Percentiles rank a stretch among this genome's conserved stretches.
These are phyloP conservation scores for Falco cherrug DNA, from an alignment of 2,797 vertebrate species.

Conservation along the genomic window DNA sequence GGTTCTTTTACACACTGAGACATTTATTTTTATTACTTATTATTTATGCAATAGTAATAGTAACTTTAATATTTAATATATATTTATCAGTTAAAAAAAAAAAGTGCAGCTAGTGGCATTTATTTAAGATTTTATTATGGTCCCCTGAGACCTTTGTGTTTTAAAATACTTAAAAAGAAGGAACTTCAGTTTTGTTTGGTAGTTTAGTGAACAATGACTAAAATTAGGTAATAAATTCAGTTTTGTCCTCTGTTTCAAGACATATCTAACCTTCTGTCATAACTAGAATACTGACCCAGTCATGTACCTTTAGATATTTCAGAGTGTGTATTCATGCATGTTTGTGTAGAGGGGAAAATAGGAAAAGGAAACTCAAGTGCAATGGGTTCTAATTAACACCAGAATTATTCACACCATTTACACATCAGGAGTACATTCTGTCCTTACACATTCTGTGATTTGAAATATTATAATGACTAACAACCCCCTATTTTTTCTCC, in stretches of 20 bases:
- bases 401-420: neutral
- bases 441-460: neutral
- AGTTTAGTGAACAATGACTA: neutral
- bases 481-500: neutral
- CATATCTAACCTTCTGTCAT: neutral
- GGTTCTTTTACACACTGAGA: neutral
- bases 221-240: neutral
- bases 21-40: neutral
- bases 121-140: neutral
- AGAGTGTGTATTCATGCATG: neutral
- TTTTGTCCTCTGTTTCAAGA: neutral
- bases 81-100: neutral
- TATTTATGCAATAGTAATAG: neutral
- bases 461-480: neutral
- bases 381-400: neutral
- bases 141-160: neutral
- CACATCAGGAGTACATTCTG: neutral
- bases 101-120: neutral
- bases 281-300: neutral
- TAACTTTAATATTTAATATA: neutral
- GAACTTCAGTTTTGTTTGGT: neutral
- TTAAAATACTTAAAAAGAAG: neutral
- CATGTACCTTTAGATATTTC: neutral
- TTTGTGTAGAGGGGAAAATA: neutral
- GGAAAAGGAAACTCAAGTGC: neutral